These are phyloP conservation scores for Desmodus rotundus DNA, from an alignment of 2,113 vertebrate genomes.

Conservation along the genomic window DNA sequence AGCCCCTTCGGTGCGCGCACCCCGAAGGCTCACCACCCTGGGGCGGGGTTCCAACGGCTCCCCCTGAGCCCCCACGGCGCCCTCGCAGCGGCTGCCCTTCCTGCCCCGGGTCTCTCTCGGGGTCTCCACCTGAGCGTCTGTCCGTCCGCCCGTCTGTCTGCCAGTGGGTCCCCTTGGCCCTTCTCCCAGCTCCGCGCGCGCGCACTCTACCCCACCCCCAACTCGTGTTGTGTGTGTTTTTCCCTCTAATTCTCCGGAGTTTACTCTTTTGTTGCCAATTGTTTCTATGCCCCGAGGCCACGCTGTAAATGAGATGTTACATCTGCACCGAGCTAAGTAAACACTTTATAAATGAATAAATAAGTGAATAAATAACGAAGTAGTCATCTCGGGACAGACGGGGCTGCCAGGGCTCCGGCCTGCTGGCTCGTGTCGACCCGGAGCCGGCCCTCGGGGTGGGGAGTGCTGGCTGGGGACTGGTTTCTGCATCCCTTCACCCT, in stretches of 20 bases:
- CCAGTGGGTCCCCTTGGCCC: rapidly evolving
- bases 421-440: neutral
- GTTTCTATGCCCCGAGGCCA: conserved; percentile 82
- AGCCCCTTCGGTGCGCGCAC: too few relatives aligned
- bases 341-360: conserved; percentile 87
- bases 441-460: neutral
- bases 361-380: conserved; percentile 83
- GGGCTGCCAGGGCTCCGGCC: neutral
- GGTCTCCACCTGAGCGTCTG: neutral
- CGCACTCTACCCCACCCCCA: neutral
- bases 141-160: rapidly evolving
- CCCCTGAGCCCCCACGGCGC: too few relatives aligned
- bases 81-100: too few relatives aligned
- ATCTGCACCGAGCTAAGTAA: conserved; percentile 84
- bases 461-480: neutral
- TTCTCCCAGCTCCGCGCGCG: neutral
- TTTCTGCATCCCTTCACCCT: too few relatives aligned
- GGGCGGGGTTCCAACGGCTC: neutral
- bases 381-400: conserved; percentile 32
- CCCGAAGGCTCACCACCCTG: too few relatives aligned
- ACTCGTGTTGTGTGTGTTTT: neutral
- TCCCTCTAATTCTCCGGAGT: conserved; percentile 70
- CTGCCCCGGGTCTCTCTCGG: neutral
- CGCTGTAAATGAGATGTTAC: conserved; percentile 87
- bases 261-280: conserved; percentile 79